These are phyloP conservation scores for Argopecten irradians DNA, from an alignment of 1,140 invertebrate genomes.

Conservation along the genomic window DNA sequence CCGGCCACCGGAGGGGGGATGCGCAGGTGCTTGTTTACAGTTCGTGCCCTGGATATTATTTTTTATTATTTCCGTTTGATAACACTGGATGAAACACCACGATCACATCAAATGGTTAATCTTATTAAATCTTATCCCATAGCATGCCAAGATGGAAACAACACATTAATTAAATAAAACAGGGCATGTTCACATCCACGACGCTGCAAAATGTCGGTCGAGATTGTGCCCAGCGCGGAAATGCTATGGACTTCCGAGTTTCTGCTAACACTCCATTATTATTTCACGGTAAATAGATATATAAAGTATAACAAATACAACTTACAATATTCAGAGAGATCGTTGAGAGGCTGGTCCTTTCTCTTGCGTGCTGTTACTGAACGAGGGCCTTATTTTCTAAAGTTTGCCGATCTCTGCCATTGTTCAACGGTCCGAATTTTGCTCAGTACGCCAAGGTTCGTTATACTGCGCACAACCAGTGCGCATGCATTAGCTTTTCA, in stretches of 20 bases:
- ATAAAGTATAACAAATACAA: background rate
- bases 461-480: background rate
- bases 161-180: background rate
- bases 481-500: conserved; percentile 1
- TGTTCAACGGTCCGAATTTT: conserved; percentile 7
- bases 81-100: background rate
- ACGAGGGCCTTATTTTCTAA: conserved; percentile 15
- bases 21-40: conserved; percentile 20
- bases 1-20: background rate
- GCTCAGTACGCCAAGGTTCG: conserved; percentile 13
- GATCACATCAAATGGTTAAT: background rate
- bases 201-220: background rate
- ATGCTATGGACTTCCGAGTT: background rate
- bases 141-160: background rate
- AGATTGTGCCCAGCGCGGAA: background rate
- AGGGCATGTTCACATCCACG: background rate
- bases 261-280: background rate
- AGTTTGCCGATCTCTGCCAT: conserved; percentile 13
- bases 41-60: background rate
- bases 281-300: background rate
- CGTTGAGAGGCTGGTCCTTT: background rate
- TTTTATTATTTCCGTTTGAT: background rate
- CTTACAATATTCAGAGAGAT: conserved; percentile 9
- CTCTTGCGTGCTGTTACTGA: conserved; percentile 5
- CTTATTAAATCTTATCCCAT: background rate